Percentiles rank a stretch among this genome's conserved stretches.
Conservation (phyloP, 2,797 vertebrate species). For the Menidia menidia region DNA sequence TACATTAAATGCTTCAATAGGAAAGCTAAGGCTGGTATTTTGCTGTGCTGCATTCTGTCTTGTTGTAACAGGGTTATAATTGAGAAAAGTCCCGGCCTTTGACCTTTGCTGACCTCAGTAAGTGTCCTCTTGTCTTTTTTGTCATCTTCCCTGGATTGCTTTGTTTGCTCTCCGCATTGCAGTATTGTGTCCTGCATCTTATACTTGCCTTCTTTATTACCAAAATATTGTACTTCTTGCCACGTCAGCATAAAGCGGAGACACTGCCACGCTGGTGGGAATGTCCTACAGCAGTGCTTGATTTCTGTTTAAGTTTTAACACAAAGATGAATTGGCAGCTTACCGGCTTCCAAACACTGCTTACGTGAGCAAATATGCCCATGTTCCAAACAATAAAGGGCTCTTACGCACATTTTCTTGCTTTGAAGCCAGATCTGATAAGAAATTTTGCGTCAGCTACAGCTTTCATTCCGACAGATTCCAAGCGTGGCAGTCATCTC, state of each 20-base stretch:
- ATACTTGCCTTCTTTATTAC: not conserved
- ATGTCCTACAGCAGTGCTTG: slow-evolving; percentile 18
- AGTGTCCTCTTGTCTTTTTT: slow-evolving; percentile 10
- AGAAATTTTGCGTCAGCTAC: slow-evolving; percentile 41
- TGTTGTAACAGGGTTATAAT: slow-evolving; percentile 29
- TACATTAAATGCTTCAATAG: slow-evolving; percentile 13
- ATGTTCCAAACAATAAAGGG: slow-evolving; percentile 58
- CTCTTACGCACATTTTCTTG: slow-evolving; percentile 45
- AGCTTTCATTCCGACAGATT: slow-evolving; percentile 24
- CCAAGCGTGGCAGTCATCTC: slow-evolving; percentile 14
- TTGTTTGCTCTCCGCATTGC: slow-evolving; percentile 5
- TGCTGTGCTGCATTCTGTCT: not conserved
- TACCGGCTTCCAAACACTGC: slow-evolving; percentile 20
- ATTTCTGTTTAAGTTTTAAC: slow-evolving; percentile 27
- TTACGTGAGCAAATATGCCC: slow-evolving; percentile 37
- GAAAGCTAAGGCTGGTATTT: slow-evolving; percentile 7
- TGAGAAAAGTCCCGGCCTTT: slow-evolving; percentile 46
- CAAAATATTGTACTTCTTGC: not conserved
- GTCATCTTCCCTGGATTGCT: not conserved
- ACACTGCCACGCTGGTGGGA: slow-evolving; percentile 13
- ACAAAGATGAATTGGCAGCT: slow-evolving; percentile 44
- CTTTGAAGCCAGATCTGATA: slow-evolving; percentile 59
- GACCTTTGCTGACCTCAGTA: slow-evolving; percentile 29
- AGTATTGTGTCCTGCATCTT: not conserved
- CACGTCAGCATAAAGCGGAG: not conserved